Base-by-base conservation (phyloP, 2,113 vertebrate species). In the Amphiprion percula region DNA sequence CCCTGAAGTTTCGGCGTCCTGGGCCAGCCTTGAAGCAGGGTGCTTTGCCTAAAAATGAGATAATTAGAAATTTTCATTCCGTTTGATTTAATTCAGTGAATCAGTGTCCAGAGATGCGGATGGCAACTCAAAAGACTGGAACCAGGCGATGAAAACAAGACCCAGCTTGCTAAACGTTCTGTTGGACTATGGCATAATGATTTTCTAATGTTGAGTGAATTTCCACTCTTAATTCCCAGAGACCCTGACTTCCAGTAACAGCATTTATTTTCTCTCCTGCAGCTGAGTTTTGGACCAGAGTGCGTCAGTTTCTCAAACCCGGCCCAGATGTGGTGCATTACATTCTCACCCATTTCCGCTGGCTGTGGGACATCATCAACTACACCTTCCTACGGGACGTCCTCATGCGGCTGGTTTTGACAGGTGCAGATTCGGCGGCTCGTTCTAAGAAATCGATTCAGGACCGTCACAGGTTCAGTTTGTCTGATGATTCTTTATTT, bases 331-430 rank as follows among this genome's bases (percentile, higher is more conserved):
- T 90, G 67, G 26, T 89, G 52, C 96, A 99, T 67, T 97, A 96
- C 83, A 79, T 98, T 67, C 93, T 99, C 50, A 99, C 98, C 0
- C 95, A 97, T 4, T 98, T 97, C 84, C 91, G 47, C n/a, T 96
- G 95, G 96, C 41, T 99, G 37, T 99, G 98, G 98, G 90, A 96
- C 77, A 83, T 99, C 59, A 69, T 99, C 90, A 99, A 98, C 88
- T 81, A 81, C 70, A 97, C 95, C 23, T 97, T 96, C 91, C 84
- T 99, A 60, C 93, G 95, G 2, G 95, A 95, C 7, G 70, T 49
- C 0, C 92, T 99, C 56, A 98, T 99, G 96, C 94, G 92, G 5
- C 79, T 96, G 2, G 96, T 99, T 17, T 93, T 99, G 9, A 97
- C 94, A 93, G 95, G 98, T 95, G 67, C 24, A n/a, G 17, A 78